phyloP scores from a whole-genome alignment of 2,888 invertebrate genomes.

The Drosophila macrothrix region DNA sequence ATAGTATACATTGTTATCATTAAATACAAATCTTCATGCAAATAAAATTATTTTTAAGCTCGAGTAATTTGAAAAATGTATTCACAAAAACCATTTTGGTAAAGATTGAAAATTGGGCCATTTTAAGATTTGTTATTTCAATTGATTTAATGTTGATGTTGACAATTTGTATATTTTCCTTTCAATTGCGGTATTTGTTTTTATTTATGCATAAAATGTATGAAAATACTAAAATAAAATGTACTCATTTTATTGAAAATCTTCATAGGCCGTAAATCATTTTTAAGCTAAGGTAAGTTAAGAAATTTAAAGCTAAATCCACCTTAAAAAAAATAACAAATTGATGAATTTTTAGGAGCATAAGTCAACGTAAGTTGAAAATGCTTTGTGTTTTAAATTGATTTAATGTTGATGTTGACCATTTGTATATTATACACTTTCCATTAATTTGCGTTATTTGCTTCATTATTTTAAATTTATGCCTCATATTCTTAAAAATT shows the following conservation, averaged over 20 bases:
- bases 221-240: not conserved
- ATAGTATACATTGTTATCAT: not conserved
- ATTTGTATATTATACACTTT: conserved; percentile 19
- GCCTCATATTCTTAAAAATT: conserved; percentile 22
- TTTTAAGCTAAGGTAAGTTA: not conserved
- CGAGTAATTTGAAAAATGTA: not conserved
- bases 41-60: not conserved
- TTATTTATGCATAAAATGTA: not conserved
- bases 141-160: not conserved
- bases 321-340: not conserved
- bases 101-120: not conserved
- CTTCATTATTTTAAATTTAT: conserved; percentile 22
- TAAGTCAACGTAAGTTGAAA: not conserved
- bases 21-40: not conserved
- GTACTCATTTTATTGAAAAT: not conserved
- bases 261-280: not conserved
- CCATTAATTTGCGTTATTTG: conserved; percentile 19
- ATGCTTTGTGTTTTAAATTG: conserved; percentile 44
- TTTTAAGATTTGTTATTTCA: not conserved
- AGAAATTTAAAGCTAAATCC: not conserved
- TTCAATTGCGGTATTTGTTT: not conserved
- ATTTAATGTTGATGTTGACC: conserved; percentile 50
- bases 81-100: not conserved
- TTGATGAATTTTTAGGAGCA: not conserved
- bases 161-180: not conserved